phyloP scores from a whole-genome alignment of 2,797 vertebrate genomes.

The Euthynnus affinis region DNA sequence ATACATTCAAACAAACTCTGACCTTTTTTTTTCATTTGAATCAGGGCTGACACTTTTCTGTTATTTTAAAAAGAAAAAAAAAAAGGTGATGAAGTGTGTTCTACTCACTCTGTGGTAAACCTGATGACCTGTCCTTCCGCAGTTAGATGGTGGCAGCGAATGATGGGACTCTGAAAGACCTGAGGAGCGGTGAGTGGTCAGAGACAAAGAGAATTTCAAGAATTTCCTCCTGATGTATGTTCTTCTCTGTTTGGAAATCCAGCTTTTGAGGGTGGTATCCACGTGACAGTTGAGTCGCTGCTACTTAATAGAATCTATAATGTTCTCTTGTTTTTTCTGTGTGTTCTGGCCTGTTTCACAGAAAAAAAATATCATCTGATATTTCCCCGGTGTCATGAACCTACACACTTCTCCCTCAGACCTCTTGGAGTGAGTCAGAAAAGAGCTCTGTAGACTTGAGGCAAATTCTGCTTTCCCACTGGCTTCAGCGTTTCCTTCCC shows the following conservation, averaged over 20 bases:
- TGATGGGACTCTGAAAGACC: constrained; percentile 46
- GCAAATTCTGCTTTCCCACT: constrained; percentile 71
- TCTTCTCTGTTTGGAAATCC: constrained; percentile 41
- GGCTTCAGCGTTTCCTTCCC: constrained; percentile 81
- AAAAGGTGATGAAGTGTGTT: background rate
- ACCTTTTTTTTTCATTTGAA: background rate
- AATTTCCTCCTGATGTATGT: constrained; percentile 66
- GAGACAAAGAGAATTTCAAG: constrained; percentile 68
- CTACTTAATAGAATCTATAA: background rate
- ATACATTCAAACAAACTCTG: background rate
- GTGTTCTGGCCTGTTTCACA: constrained; percentile 2
- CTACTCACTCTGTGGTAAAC: constrained; percentile 63
- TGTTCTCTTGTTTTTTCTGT: background rate
- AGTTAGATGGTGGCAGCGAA: constrained; percentile 29
- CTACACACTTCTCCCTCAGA: constrained; percentile 22
- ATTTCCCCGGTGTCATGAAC: constrained; percentile 6
- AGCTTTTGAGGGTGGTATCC: constrained; percentile 32
- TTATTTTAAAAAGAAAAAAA: background rate
- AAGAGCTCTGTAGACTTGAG: constrained; percentile 42
- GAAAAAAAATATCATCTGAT: constrained; percentile 8
- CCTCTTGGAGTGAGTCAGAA: constrained; percentile 37
- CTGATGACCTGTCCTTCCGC: constrained; percentile 28
- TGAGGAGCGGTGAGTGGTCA: constrained; percentile 15
- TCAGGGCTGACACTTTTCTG: background rate
- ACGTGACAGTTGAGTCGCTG: constrained; percentile 13